Evolutionary conservation across 2,888 invertebrate species (phyloP), one percentile per base, ranked within the genome.

Genomic region (Caenorhabditis sp.): DNA sequence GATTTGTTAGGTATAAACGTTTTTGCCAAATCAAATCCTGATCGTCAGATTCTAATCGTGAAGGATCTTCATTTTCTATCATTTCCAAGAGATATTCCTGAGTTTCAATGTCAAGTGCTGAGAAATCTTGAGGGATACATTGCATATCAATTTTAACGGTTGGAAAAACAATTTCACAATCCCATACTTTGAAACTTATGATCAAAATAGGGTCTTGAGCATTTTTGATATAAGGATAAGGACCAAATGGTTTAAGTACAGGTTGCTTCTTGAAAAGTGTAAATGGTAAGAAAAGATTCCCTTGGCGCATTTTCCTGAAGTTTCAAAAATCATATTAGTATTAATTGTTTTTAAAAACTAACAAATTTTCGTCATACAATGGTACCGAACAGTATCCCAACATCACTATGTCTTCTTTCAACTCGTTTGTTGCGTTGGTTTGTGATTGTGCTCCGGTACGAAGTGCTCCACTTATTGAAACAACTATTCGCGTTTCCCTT

Each of bases 11-110:
- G 83, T 92, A 92, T 80, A 92, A 87, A 6, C 93, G 92, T 65
- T 92, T 92, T 58, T 91, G 90, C 93, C 93, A 93, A 55, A 93
- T 82, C 8, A 92, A 85, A 72, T 92, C 92, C 58, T 91, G 88
- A 84, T 93, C 93, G 37, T 93, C 93, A 15, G 87, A 85, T 26
- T 87, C 84, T 71, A 92, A 88, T 11, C 92, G 79, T 55, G 83
- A 71, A 8, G 84, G 79, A 18, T 86, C 84, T 89, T 91, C 90
- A 81, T 74, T 89, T 67, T 92, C 92, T 71, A 93, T 84, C 22
- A 93, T 86, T 26, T 90, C 90, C 47, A 88, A 77, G 9, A 93
- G 85, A 44, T 88, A 82, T 26, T 92, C 90, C 78, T 91, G 92
- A 2, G 92, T 89, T 37, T 91, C 90, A 32, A 90, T 88, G n/a